Conservation (phyloP, 2,113 vertebrate species). For the Copsychus sechellarum region DNA sequence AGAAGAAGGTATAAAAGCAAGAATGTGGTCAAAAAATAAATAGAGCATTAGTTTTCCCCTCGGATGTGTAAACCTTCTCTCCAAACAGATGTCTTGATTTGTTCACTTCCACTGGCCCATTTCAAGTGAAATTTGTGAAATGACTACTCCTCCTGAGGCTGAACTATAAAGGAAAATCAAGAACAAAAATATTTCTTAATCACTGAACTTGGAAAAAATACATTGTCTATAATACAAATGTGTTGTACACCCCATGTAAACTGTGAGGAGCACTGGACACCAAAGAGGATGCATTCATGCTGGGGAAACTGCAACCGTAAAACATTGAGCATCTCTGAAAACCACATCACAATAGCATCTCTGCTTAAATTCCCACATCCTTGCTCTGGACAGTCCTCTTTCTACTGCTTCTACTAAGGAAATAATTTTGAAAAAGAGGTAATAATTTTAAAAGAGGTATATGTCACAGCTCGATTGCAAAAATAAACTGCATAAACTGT, state of each 20-base stretch:
- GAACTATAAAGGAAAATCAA: neutral
- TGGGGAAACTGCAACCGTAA: neutral
- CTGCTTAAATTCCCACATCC: neutral
- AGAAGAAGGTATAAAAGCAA: neutral
- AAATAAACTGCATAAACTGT: neutral
- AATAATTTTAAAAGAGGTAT: neutral
- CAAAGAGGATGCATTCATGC: neutral
- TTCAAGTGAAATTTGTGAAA: neutral
- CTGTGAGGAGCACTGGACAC: neutral
- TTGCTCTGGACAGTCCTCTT: neutral
- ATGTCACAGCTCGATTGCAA: neutral
- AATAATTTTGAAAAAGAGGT: neutral
- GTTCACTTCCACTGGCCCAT: neutral
- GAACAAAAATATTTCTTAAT: neutral
- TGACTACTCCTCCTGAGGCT: neutral
- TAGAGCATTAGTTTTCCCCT: neutral
- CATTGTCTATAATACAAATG: neutral
- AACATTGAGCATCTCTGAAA: neutral
- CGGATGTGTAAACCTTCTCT: neutral
- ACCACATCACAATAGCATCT: rapidly evolving
- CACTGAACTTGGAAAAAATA: neutral
- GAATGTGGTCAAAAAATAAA: neutral
- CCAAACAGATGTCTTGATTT: neutral
- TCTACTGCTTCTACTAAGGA: neutral
- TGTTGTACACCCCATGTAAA: neutral